These are phyloP conservation scores for Anguilla japonica DNA, from an alignment of 2,113 vertebrate species.

Conservation along the genomic window DNA sequence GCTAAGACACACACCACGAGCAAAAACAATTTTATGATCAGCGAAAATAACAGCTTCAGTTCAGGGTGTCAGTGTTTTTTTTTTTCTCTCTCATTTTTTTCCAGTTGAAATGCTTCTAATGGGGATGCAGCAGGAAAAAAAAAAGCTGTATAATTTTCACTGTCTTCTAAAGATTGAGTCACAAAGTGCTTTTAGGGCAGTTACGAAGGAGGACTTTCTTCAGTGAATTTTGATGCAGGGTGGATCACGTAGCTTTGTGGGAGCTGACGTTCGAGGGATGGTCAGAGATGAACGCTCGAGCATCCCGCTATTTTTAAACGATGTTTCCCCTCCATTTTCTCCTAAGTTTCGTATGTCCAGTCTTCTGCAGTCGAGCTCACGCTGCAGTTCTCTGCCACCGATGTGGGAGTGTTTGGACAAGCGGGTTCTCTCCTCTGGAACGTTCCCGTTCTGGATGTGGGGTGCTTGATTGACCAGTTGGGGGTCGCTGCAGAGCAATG, in stretches of 20 bases:
- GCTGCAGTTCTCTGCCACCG: no score
- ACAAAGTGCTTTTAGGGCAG: background rate
- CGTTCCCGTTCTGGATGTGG: no score
- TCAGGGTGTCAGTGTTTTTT: background rate
- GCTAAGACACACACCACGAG: slow-evolving; percentile 6
- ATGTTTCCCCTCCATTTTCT: no score
- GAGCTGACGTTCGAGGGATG: background rate
- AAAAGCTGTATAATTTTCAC: background rate
- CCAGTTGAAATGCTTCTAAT: background rate
- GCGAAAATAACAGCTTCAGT: background rate
- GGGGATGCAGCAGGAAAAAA: background rate
- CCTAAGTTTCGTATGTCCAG: no score
- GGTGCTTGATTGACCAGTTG: no score
- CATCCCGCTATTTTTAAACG: background rate
- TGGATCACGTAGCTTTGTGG: background rate
- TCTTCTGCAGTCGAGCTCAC: no score
- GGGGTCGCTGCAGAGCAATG: no score
- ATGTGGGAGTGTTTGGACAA: no score
- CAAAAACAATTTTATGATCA: background rate
- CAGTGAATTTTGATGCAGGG: background rate
- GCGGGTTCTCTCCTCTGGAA: no score
- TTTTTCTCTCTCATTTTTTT: background rate
- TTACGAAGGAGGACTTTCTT: background rate
- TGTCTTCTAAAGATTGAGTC: background rate
- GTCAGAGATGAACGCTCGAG: background rate